phyloP scores from a whole-genome alignment of 2,888 invertebrate genomes.

The Mythimna pallens region DNA sequence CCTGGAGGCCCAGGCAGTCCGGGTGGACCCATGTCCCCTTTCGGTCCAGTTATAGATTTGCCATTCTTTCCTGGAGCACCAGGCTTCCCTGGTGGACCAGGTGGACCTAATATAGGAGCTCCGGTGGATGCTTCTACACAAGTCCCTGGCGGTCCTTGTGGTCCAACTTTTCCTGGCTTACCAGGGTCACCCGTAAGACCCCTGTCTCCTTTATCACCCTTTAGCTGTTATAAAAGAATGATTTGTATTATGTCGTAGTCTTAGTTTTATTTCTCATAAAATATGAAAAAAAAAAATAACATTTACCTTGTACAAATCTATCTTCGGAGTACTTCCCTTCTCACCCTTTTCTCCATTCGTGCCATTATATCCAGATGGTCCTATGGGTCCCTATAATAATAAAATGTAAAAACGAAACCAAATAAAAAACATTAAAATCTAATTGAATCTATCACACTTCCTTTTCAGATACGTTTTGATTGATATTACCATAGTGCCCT shows the following conservation, averaged over 20 bases:
- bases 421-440: background rate
- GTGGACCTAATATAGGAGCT: constrained; percentile 56
- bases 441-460: background rate
- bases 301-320: constrained; percentile 73
- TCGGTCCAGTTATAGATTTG: constrained; percentile 76
- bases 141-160: constrained; percentile 66
- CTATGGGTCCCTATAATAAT: constrained; percentile 63
- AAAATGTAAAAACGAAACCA: background rate
- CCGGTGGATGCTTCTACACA: constrained; percentile 42
- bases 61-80: constrained; percentile 74
- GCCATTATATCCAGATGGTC: constrained; percentile 69
- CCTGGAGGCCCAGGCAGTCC: constrained; percentile 62
- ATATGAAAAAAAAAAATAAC: background rate
- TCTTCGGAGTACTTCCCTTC: constrained; percentile 75
- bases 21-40: constrained; percentile 76
- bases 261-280: background rate
- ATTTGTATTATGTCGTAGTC: background rate
- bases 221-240: constrained; percentile 68
- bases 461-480: background rate
- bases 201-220: constrained; percentile 79
- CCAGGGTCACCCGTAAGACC: constrained; percentile 75
- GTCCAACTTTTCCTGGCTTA: constrained; percentile 69
- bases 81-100: constrained; percentile 66
- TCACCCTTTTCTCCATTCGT: constrained; percentile 76
- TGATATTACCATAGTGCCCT: constrained; percentile 62